These are phyloP conservation scores for Didymodactylos carnosus DNA, from an alignment of 2,888 invertebrate genomes.

Conservation along the genomic window DNA sequence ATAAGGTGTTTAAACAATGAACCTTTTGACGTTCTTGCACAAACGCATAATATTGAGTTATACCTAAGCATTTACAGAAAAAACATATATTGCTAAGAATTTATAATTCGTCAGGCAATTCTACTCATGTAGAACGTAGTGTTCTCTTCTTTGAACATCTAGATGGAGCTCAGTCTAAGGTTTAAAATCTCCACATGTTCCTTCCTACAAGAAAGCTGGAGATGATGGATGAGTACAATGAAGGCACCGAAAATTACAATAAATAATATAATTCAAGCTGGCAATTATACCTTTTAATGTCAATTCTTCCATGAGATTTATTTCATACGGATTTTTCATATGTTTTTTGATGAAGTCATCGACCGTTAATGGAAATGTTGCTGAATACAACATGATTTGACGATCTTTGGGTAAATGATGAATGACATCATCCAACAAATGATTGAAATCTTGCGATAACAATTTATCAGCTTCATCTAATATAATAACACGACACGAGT, in stretches of 20 bases:
- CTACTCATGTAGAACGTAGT: too few relatives aligned
- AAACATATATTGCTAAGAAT: too few relatives aligned
- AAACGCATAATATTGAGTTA: constrained; percentile 99
- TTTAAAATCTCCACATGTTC: neutral
- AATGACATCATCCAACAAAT: constrained; percentile 94
- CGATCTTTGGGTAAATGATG: constrained; percentile 69
- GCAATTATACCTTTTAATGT: constrained; percentile 95
- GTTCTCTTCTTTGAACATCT: too few relatives aligned
- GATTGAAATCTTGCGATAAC: constrained; percentile 93
- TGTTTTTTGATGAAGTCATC: constrained; percentile 98
- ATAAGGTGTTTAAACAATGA: constrained; percentile 94
- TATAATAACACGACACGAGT: constrained; percentile 82
- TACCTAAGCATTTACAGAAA: too few relatives aligned
- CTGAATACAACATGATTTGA: constrained; percentile 92
- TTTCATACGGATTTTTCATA: constrained; percentile 79
- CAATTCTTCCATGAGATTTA: constrained; percentile 97
- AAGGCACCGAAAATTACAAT: too few relatives aligned
- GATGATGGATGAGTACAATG: too few relatives aligned
- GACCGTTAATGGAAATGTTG: constrained; percentile 93
- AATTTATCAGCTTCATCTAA: constrained; percentile 98
- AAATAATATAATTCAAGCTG: too few relatives aligned
- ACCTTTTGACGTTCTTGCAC: constrained; percentile 99
- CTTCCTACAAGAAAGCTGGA: too few relatives aligned
- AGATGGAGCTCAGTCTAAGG: too few relatives aligned
- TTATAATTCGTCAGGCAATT: too few relatives aligned